Conservation (phyloP, 2,888 invertebrate genomes). For the Pantelozetes paolii region DNA sequence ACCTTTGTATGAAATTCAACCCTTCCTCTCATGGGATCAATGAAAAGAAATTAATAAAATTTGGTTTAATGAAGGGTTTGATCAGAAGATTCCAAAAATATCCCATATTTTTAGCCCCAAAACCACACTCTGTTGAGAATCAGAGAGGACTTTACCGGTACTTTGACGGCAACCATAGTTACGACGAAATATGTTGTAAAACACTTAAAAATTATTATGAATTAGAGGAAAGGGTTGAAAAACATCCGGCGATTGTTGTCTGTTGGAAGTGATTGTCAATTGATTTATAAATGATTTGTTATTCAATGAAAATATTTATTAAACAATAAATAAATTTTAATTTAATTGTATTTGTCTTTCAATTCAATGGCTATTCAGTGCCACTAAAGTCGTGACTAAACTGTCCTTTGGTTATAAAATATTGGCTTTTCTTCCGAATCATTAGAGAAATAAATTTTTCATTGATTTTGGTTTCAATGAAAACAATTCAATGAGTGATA, state of each 20-base stretch:
- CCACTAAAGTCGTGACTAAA: too few species aligned
- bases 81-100: slow-evolving; percentile 67
- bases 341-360: too few species aligned
- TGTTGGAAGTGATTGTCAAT: slow-evolving; percentile 56
- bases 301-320: too few species aligned
- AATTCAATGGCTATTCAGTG: too few species aligned
- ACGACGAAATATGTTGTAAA: slow-evolving; percentile 86
- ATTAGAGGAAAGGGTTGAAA: slow-evolving; percentile 63
- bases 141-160: slow-evolving; percentile 53
- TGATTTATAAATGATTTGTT: too few species aligned
- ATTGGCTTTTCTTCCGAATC: too few species aligned
- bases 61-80: slow-evolving; percentile 77
- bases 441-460: too few species aligned
- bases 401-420: too few species aligned
- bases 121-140: slow-evolving; percentile 46
- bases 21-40: slow-evolving; percentile 64
- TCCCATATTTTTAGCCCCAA: slow-evolving; percentile 51
- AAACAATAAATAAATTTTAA: too few species aligned
- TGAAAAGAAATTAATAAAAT: slow-evolving; percentile 71
- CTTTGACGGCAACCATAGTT: slow-evolving; percentile 73
- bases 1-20: slow-evolving; percentile 68
- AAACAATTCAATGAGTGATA: too few species aligned
- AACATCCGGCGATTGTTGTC: slow-evolving; percentile 73
- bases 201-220: slow-evolving; percentile 53
- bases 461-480: too few species aligned